A percentile compares a stretch with the other conserved stretches of the same genome.
Evolutionary conservation across 1,140 invertebrate genomes (phyloP).

Genomic region (Drosophila melanogaster): Release_6_plus_ISO1_MT NT_033777.3:25375001-25375500

Average conservation of each 20-base stretch:
- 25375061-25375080: constrained; percentile 26
- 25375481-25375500: not conserved
- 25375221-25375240: constrained; percentile 31
- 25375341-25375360: constrained; percentile 26
- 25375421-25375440: constrained; percentile 73
- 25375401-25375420: constrained; percentile 72
- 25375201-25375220: constrained; percentile 39
- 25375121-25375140: constrained; percentile 16
- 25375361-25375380: constrained; percentile 12
- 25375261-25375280: constrained; percentile 57
- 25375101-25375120: constrained; percentile 18
- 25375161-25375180: constrained; percentile 69
- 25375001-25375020: constrained; percentile 1
- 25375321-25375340: constrained; percentile 23
- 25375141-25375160: constrained; percentile 1
- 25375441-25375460: constrained; percentile 76
- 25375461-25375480: constrained; percentile 40
- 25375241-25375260: constrained; percentile 61
- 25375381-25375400: constrained; percentile 34
- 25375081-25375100: constrained; percentile 28
- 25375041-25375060: constrained; percentile 28
- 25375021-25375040: not conserved
- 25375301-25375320: constrained; percentile 48
- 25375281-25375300: constrained; percentile 62
- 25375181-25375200: constrained; percentile 58